Evolutionary conservation across 2,797 vertebrate genomes (phyloP).

Genomic region (Melanitta fusca): DNA sequence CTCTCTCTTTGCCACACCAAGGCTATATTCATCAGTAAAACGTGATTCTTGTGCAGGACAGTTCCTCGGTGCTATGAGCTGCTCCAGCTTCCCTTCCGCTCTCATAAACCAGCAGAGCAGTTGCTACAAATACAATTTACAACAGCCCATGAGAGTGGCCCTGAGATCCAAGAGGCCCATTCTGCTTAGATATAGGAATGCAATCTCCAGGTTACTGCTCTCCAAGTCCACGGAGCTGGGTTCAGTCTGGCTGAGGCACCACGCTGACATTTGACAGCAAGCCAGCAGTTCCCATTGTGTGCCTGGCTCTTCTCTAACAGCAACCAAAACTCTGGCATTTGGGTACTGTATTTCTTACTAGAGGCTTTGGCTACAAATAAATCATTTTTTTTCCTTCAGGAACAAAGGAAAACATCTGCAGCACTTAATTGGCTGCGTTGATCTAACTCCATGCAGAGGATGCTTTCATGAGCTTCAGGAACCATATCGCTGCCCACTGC

Average conservation of each 20-base stretch:
- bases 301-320: background rate
- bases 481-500: background rate
- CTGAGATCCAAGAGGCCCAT: background rate
- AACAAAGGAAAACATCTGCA: background rate
- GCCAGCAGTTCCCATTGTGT: background rate
- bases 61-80: background rate
- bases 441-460: background rate
- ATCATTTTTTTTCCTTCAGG: background rate
- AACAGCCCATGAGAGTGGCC: background rate
- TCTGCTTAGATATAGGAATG: background rate
- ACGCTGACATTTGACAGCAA: background rate
- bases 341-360: background rate
- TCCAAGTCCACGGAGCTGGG: background rate
- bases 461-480: background rate
- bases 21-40: background rate
- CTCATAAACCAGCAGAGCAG: background rate
- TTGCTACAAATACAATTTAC: background rate
- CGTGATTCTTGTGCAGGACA: background rate
- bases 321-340: background rate
- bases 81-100: background rate
- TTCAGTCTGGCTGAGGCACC: background rate
- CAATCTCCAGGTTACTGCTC: background rate
- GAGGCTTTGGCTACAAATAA: background rate
- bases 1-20: background rate
- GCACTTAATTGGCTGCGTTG: background rate